Evolutionary conservation across 2,797 vertebrate species (phyloP), one percentile per base, ranked within the genome.

Genomic region (Anabas testudineus): DNA sequence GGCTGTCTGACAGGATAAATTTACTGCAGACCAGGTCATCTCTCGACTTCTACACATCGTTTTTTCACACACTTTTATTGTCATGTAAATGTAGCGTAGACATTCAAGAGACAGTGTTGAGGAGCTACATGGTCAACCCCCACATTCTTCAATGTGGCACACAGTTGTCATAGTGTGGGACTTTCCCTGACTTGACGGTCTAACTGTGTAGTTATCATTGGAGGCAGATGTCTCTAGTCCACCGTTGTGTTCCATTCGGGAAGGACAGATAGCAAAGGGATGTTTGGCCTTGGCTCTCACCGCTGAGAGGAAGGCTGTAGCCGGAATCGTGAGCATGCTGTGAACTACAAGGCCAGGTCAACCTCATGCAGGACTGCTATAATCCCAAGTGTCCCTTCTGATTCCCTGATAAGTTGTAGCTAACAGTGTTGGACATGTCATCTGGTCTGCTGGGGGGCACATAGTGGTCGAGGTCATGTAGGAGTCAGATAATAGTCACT

Each of bases 251-350:
- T 92, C 88, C 88, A 82, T 42, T 85, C 24, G 71, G 87, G 69
- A 89, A 89, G 79, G 87, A 80, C 86, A 84, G 85, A 88, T 80
- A 85, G 68, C 63, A 14, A 28, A 48, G 78, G 56, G 76, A 75
- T 89, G 87, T 88, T 80, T 84, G 90, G 76, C 84, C 87, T 91
- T 85, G 88, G 84, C 80, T 82, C 60, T 16, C 39, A 66, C 75
- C 14, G 67, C 71, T 60, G 64, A 78, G 82, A 87, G 86, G 83
- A 85, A 88, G 78, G 86, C 84, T 75, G 70, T 3, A 67, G 76
- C 49, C 48, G 78, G 81, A 82, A 55, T 53, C 6, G 5, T 34
- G 66, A 81, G 54, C 67, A 71, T 16, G 42, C 15, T 16, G 16
- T 7, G 15, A 47, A 69, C 51, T 43, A 54, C 52, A 53, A 43